These are phyloP conservation scores for Mionectes macconnelli DNA, from an alignment of 2,113 vertebrate species.

Conservation along the genomic window DNA sequence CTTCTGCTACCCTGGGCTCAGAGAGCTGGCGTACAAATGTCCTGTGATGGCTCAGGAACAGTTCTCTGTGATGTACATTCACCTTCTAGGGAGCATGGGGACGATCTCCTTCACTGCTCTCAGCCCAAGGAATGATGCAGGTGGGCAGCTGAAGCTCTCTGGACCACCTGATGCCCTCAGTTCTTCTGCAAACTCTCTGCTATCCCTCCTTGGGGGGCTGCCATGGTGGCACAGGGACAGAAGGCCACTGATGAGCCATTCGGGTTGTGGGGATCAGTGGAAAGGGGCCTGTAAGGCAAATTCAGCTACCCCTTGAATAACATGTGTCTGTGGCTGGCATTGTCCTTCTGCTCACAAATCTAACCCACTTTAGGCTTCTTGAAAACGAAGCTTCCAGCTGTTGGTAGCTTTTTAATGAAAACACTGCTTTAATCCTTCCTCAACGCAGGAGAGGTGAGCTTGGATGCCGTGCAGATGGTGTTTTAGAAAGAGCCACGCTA, in stretches of 20 bases:
- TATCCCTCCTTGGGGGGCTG: neutral
- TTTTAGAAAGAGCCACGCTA: neutral
- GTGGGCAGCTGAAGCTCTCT: neutral
- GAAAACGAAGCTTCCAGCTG: neutral
- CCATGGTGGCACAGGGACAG: neutral
- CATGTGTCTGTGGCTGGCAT: neutral
- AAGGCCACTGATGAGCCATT: neutral
- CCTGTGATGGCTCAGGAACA: neutral
- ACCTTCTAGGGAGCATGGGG: neutral
- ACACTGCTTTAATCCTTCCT: neutral
- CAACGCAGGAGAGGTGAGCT: neutral
- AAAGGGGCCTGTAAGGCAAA: neutral
- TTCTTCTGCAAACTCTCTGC: neutral
- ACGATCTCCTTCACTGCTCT: neutral
- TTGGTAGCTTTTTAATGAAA: neutral
- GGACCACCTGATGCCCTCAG: neutral
- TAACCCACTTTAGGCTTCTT: neutral
- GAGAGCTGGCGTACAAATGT: neutral
- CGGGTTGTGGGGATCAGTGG: neutral
- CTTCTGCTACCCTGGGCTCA: neutral
- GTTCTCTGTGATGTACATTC: neutral
- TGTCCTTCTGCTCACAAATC: neutral
- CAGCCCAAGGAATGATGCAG: neutral
- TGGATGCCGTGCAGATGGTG: neutral
- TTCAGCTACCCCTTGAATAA: neutral